Evolutionary conservation across 2,888 invertebrate genomes (phyloP), one percentile per base, ranked within the genome.

Genomic region (Eledone cirrhosa): DNA sequence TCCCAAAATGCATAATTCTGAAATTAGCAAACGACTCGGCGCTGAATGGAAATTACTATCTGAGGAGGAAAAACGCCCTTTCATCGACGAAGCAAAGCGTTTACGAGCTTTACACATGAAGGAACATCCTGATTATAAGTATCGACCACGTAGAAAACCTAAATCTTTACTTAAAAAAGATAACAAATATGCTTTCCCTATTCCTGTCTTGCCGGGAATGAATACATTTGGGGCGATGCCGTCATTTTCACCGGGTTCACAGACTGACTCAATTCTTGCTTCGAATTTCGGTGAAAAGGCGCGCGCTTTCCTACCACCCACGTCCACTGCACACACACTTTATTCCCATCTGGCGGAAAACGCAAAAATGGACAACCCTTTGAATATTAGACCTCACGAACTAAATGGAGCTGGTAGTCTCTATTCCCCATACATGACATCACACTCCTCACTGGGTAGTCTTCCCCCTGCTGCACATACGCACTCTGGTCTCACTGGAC

Each of bases 111-210:
- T 98, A 76, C 99, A 99, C 92, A 99, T 99, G 99, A 98, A 98
- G 91, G 98, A 99, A 89, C 98, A 99, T 90, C 99, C 99, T 0
- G 99, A 99, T 91, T 99, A 99, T 93, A 99, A 99, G 92, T 99
- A 99, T 92, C 93, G 97, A 85, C 98, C 98, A 63, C 93, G 98
- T 85, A 94, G 98, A 91, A 98, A 98, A 93, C 97, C 98, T 92
- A 98, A 98, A 94, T 88, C 90, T 24, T 88, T 92, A 77, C 92
- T 95, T 87, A 97, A 97, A 91, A 98, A 98, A 91, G 97, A 98
- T 91, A 76, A 76, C 29, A 97, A 97, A 82, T 89, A 88, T 78
- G 87, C 89, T 3, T 87, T 89, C 78, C 89, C 89, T 13, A 84
- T 85, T 80, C 88, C 88, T 13, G 83, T 88, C 82, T 82, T 88